These are phyloP conservation scores for Lampris megalopsis DNA, from an alignment of 2,113 vertebrate species.

Conservation along the genomic window DNA sequence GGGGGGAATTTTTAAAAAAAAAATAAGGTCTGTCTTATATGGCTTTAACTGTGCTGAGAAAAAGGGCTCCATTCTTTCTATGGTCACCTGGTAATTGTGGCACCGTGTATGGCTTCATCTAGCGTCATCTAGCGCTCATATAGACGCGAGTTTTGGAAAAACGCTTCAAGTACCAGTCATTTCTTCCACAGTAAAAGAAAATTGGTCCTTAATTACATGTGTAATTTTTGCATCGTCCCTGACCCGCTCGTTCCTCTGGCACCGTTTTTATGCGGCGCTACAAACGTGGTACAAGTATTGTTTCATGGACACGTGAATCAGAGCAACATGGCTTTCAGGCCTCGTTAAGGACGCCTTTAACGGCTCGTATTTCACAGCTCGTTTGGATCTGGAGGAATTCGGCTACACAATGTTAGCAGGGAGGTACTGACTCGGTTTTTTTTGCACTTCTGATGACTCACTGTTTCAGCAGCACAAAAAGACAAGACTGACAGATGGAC, in stretches of 20 bases:
- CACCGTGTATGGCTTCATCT: no score
- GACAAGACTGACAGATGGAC: no score
- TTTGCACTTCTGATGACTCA: neutral
- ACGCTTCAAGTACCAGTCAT: neutral
- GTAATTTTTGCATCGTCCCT: conserved; percentile 20
- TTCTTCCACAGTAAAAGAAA: conserved; percentile 20
- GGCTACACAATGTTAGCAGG: conserved; percentile 35
- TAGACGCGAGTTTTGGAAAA: no score
- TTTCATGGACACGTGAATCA: conserved; percentile 25
- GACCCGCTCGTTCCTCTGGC: conserved; percentile 6
- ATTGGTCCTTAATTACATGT: conserved; percentile 41
- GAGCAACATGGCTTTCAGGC: conserved; percentile 20
- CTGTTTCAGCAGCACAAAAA: neutral
- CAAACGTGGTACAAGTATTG: conserved; percentile 38
- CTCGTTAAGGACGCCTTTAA: conserved; percentile 39
- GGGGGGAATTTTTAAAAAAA: no score
- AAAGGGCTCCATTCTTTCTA: no score
- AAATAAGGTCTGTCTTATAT: no score
- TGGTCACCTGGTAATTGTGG: no score
- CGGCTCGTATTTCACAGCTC: conserved; percentile 60
- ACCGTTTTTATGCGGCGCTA: conserved; percentile 39
- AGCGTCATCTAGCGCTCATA: no score
- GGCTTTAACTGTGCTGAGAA: no score
- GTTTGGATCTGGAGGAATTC: conserved; percentile 55
- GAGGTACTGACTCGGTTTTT: conserved; percentile 23